Evolutionary conservation across 2,888 invertebrate genomes (phyloP).

Genomic region (Chrysolina oricalcia): DNA sequence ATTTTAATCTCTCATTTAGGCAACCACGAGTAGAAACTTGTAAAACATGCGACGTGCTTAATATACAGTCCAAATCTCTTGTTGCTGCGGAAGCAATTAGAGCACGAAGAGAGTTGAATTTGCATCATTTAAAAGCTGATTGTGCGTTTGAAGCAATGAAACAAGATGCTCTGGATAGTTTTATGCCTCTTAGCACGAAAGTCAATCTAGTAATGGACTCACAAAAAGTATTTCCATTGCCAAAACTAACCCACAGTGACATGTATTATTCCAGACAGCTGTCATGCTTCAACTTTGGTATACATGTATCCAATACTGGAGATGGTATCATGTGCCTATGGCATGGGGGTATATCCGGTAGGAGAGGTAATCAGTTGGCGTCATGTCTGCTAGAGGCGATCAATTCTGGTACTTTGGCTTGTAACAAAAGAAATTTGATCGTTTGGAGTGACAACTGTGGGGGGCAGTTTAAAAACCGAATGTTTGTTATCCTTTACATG

Average conservation of each 20-base stretch:
- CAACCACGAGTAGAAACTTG: background rate
- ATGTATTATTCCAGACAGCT: too few relatives aligned
- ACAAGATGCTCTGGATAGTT: background rate
- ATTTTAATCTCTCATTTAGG: background rate
- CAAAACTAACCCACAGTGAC: constrained; percentile 30
- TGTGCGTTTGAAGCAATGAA: background rate
- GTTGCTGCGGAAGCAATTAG: background rate
- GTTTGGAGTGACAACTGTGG: background rate
- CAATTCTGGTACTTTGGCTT: too few relatives aligned
- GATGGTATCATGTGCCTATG: too few relatives aligned
- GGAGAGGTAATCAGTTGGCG: constrained; percentile 15
- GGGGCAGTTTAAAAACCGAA: background rate
- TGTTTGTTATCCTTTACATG: background rate
- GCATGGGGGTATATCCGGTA: constrained; percentile 21
- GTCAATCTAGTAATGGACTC: background rate
- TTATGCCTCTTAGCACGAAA: background rate
- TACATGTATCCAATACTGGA: too few relatives aligned
- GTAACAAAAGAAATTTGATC: background rate
- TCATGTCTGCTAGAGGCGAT: background rate
- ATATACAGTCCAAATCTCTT: background rate
- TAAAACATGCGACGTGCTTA: background rate
- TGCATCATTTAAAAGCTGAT: too few relatives aligned
- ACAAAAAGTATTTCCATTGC: constrained; percentile 15
- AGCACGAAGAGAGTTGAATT: too few relatives aligned
- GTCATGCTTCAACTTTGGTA: too few relatives aligned